Base-by-base conservation (phyloP, 1,140 invertebrate species). In the Lysiphlebus fabarum region DNA sequence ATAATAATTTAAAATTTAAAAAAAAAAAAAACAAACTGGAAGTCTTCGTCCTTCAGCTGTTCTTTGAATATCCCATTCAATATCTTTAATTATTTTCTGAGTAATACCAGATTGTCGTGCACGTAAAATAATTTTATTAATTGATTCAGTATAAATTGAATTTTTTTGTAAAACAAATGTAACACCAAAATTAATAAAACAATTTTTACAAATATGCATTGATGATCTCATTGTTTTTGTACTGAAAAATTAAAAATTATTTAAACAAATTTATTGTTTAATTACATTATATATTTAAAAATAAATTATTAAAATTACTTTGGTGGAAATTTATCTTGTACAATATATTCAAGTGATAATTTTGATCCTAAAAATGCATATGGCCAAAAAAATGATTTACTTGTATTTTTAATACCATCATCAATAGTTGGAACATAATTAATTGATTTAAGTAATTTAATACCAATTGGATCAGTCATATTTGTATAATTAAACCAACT, bases 301-400 rank as follows among this genome's bases (percentile, higher is more conserved):
- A n/a, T n/a, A n/a, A n/a, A n/a, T n/a, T n/a, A n/a, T 26, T n/a
- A n/a, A n/a, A n/a, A 65, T 74, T 81, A 85, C 84, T 74, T 81
- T 47, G 81, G 71, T 2, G 86, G 81, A 76, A 84, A 89, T 68
- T 89, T 88, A 1, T 84, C 82, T 67, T 85, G 83, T 0, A 88
- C 82, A 36, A 88, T 81, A 67, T 87, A 89, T 66, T 88, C 84
- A 1, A 90, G 76, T 62, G 85, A 79, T 8, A 84, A 82, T 65
- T 80, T 76, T 0, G 88, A 90, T 26, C 86, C 86, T 2, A 90
- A 69, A 71, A 89, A 89, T 0, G 88, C 86, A 64, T 89, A 89
- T 5, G 85, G 82, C 84, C 85, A 87, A 65, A 88, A 87, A 59
- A 86, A 88, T 17, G 86, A 83, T 62, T 81, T 83, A 2, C 87